A percentile compares a stretch with the other conserved stretches of the same genome.
Conservation (phyloP, 1,140 invertebrate genomes). For the Archivesica marissinica region DNA sequence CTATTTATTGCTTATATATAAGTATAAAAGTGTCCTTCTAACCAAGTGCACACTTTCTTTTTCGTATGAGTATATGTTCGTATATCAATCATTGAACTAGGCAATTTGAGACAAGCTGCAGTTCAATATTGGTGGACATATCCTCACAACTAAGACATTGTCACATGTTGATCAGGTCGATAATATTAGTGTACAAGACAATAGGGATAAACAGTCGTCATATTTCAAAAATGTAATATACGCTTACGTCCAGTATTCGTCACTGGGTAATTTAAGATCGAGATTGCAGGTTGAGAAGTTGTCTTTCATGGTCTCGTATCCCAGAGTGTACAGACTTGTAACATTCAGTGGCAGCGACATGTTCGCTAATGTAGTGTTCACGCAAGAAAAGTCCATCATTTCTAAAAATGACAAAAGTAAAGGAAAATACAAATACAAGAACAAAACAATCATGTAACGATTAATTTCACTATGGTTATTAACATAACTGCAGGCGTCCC, state of each 20-base stretch:
- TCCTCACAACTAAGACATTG: too few species aligned
- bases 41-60: too few species aligned
- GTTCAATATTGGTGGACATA: too few species aligned
- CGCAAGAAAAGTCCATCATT: slow-evolving; percentile 50
- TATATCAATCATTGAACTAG: too few species aligned
- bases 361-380: slow-evolving; percentile 28
- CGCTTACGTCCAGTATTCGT: slow-evolving; percentile 72
- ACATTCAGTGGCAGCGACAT: not conserved
- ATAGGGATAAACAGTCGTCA: too few species aligned
- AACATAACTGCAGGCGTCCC: not conserved
- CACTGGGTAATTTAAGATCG: slow-evolving; percentile 61
- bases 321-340: not conserved
- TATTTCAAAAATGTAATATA: too few species aligned
- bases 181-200: too few species aligned
- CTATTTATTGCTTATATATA: too few species aligned
- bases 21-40: too few species aligned
- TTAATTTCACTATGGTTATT: not conserved
- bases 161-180: too few species aligned
- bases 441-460: not conserved
- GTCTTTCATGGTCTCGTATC: not conserved
- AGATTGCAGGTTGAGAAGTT: slow-evolving; percentile 48
- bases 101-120: too few species aligned
- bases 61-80: too few species aligned
- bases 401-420: slow-evolving; percentile 39
- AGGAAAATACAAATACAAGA: not conserved